These are phyloP conservation scores for Brienomyrus brachyistius DNA, from an alignment of 2,113 vertebrate species.

Conservation along the genomic window DNA sequence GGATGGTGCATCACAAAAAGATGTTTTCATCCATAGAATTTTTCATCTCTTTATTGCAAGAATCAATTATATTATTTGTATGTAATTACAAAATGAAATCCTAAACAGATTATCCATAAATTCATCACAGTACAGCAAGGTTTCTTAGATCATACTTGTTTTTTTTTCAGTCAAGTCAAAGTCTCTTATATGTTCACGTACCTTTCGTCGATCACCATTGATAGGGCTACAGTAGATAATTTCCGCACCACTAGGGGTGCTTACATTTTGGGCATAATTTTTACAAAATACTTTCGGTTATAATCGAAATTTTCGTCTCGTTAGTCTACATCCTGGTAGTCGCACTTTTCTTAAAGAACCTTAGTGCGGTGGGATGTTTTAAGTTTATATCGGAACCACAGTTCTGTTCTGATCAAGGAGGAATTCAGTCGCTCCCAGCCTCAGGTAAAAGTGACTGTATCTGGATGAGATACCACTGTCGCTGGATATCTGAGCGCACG, in stretches of 20 bases:
- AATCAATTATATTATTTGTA: constrained; percentile 34
- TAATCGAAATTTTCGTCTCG: background rate
- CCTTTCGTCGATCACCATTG: background rate
- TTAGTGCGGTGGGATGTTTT: background rate
- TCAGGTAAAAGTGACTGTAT: background rate
- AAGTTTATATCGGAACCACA: background rate
- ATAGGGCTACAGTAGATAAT: background rate
- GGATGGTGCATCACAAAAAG: background rate
- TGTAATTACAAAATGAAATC: constrained; percentile 46
- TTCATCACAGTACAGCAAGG: constrained; percentile 2
- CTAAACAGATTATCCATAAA: constrained; percentile 4
- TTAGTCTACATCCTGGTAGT: background rate
- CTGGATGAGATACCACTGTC: background rate
- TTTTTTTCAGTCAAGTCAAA: background rate
- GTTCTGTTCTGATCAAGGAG: background rate
- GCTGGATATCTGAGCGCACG: background rate
- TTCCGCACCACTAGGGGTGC: background rate
- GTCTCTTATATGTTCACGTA: background rate
- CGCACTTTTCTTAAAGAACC: background rate
- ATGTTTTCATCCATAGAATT: constrained; percentile 22
- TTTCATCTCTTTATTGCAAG: constrained; percentile 43
- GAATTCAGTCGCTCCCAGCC: background rate
- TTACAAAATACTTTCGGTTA: background rate
- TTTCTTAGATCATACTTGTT: background rate
- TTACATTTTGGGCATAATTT: background rate